Conservation (phyloP, 2,888 invertebrate genomes). For the Raillietiella orientalis region DNA sequence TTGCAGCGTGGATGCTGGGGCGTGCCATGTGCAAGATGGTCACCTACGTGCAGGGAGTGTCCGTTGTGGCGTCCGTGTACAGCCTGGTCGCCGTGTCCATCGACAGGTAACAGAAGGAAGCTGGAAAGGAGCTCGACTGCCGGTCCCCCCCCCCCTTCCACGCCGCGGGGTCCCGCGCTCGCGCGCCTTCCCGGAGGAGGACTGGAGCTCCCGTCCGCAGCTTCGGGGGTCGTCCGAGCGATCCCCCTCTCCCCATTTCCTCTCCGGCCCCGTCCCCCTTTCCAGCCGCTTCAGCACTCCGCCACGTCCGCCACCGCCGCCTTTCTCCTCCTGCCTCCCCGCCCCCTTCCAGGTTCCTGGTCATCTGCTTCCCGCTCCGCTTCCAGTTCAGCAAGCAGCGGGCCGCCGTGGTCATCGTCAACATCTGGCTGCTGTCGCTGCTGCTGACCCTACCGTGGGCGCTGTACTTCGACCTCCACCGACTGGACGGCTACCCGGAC, state of each 20-base stretch:
- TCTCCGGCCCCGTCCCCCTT: no score
- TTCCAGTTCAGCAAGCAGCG: slow-evolving; percentile 63
- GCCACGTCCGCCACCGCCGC: no score
- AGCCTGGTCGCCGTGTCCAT: slow-evolving; percentile 77
- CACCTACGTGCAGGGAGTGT: slow-evolving; percentile 76
- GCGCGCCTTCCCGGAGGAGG: no score
- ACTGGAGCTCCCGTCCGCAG: no score
- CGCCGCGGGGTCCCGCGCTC: no score
- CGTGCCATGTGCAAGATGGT: slow-evolving; percentile 86
- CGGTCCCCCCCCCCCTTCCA: no score
- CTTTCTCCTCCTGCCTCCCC: no score
- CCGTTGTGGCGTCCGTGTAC: slow-evolving; percentile 80
- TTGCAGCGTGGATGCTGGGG: slow-evolving; percentile 71
- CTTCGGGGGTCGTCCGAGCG: no score
- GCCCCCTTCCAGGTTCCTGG: slow-evolving; percentile 65
- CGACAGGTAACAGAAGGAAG: slow-evolving; percentile 21
- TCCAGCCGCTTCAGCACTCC: no score
- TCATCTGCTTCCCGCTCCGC: slow-evolving; percentile 78
- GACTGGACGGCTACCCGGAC: slow-evolving; percentile 5
- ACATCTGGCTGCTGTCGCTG: slow-evolving; percentile 64
- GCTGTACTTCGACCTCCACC: slow-evolving; percentile 34
- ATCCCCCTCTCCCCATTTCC: no score
- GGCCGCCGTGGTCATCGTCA: slow-evolving; percentile 50
- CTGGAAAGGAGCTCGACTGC: no score
- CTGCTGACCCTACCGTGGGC: slow-evolving; percentile 66